phyloP scores from a whole-genome alignment of 1,140 invertebrate species.

The Adoxophyes honmai region DNA sequence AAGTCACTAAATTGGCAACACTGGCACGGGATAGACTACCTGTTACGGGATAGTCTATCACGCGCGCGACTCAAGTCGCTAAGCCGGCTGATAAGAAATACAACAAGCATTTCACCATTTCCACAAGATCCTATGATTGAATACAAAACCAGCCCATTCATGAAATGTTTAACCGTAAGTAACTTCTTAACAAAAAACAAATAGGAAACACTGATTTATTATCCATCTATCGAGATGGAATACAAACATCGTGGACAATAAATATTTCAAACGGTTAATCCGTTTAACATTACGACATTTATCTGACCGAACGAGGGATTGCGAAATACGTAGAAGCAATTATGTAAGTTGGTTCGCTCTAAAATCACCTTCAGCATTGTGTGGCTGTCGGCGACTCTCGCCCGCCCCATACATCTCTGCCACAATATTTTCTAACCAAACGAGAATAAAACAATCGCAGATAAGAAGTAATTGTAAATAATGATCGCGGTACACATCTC shows the following conservation, averaged over 20 bases:
- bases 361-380: conserved; percentile 32
- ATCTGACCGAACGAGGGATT: conserved; percentile 3
- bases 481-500: conserved; percentile 21
- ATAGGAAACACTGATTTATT: conserved; percentile 15
- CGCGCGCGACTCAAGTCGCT: no score
- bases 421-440: conserved; percentile 15
- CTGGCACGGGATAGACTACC: no score
- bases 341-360: conserved; percentile 42
- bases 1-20: no score
- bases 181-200: conserved; percentile 6
- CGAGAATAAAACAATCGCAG: conserved; percentile 23
- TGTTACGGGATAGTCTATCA: no score
- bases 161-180: no score
- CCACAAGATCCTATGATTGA: conserved; percentile 5
- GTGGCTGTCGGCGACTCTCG: conserved; percentile 17
- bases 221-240: not conserved
- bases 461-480: conserved; percentile 31
- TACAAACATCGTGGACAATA: conserved; percentile 7
- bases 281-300: conserved; percentile 13
- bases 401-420: conserved; percentile 16
- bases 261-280: conserved; percentile 15
- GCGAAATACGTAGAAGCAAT: conserved; percentile 28
- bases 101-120: not conserved
- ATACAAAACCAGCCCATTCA: not conserved
- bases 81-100: no score